Conservation (phyloP, 2,888 invertebrate species). For the Heliconius erato region DNA sequence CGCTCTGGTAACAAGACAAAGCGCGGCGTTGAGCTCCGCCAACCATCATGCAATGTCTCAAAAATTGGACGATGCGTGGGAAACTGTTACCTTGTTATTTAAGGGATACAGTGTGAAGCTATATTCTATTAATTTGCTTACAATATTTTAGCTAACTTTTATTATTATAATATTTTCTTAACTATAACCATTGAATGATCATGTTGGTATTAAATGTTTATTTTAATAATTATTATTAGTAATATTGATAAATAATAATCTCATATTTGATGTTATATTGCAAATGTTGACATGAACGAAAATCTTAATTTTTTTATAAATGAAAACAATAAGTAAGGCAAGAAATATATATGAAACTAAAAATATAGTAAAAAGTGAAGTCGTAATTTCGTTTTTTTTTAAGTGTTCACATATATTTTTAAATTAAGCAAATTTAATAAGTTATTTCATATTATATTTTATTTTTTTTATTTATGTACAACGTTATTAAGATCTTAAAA, state of each 20-base stretch:
- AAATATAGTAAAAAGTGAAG: not conserved
- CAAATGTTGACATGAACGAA: slow-evolving; percentile 1
- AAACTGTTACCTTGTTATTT: not conserved
- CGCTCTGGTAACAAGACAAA: not conserved
- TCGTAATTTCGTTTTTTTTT: not conserved
- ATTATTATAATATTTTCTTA: not conserved
- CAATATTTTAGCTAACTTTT: not conserved
- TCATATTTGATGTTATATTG: not conserved
- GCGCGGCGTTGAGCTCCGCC: not conserved
- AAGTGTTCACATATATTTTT: too few relatives aligned
- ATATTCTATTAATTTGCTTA: not conserved
- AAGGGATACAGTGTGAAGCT: not conserved
- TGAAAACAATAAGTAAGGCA: not conserved
- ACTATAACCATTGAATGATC: not conserved
- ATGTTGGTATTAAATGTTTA: not conserved
- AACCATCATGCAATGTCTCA: not conserved
- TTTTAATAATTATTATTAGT: not conserved
- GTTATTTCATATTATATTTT: not conserved
- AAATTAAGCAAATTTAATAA: too few relatives aligned
- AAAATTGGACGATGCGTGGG: not conserved
- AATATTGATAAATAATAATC: not conserved
- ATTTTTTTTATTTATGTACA: not conserved
- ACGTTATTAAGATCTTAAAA: not conserved
- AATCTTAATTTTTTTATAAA: not conserved
- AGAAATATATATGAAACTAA: not conserved